phyloP scores from a whole-genome alignment of 53 echinoderm and acorn worm genomes.

The Hippasteria phrygiana region DNA sequence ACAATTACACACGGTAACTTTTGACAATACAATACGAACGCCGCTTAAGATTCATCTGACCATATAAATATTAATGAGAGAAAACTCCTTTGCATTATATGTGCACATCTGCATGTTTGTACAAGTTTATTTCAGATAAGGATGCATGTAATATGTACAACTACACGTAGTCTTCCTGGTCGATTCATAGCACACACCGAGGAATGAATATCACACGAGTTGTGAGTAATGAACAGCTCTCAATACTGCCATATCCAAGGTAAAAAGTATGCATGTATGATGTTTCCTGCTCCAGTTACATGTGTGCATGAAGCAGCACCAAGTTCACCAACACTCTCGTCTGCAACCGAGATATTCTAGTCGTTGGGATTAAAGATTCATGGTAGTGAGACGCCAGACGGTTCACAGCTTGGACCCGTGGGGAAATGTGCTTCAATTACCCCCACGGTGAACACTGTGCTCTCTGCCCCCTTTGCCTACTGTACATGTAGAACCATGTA shows the following conservation, averaged over 20 bases:
- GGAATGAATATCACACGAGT: neutral
- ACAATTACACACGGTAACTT: no score
- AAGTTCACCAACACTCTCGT: neutral
- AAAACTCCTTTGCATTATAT: no score
- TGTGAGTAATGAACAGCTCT: constrained; percentile 5
- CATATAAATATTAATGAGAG: no score
- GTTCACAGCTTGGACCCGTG: constrained; percentile 29
- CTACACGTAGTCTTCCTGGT: neutral
- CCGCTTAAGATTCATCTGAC: no score
- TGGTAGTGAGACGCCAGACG: constrained; percentile 23
- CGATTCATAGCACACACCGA: neutral
- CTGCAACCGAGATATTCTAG: neutral
- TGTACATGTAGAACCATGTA: constrained; percentile 33
- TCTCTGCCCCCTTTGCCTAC: neutral
- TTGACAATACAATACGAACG: no score
- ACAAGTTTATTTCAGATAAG: no score
- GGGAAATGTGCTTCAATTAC: constrained; percentile 44
- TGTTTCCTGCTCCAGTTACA: neutral
- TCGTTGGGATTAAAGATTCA: constrained; percentile 55
- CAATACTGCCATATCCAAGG: neutral
- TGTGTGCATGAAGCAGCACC: neutral
- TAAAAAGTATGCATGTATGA: neutral
- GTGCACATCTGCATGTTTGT: no score
- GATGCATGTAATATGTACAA: no score
- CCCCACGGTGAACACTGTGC: neutral